Evolutionary conservation across 2,113 vertebrate genomes (phyloP), one percentile per base, ranked within the genome.

Genomic region (Caretta caretta): DNA sequence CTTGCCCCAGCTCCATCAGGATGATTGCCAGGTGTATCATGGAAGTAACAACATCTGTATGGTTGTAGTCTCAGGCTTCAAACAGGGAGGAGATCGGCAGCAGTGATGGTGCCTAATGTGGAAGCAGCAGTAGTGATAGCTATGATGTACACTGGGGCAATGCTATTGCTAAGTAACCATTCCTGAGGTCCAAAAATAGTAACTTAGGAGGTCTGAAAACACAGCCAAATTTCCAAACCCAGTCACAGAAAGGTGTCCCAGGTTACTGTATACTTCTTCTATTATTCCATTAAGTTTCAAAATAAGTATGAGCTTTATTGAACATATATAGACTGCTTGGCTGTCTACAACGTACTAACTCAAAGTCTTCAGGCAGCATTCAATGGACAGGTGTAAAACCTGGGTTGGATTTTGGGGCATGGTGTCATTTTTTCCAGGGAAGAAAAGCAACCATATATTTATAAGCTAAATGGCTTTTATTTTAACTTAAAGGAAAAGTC

Each of bases 61-160:
- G 91, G 38, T 59, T 80, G 38, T 9, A 46, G 25, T 10, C 14
- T 38, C 92, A 83, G 89, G 96, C 89, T 95, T 96, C 90, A 85
- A 90, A 38, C 38, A 72, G 53, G 69, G 7, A 87, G 3, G 19
- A 56, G 19, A 51, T 35, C 79, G 48, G 62, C 62, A 93, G 46
- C 16, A 89, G 22, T 76, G 72, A 22, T 46, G n/a, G 42, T 46
- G 38, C 25, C 42, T 76, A 46, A 46, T 76, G 72, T 42, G 72
- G 5, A 76, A 46, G 38, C 38, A 76, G 12, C 75, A 48, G 24
- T 25, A 9, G 16, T 57, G 17, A 10, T 42, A 62, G 72, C 89
- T 87, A 10, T n/a, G 90, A 80, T 10, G 59, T 50, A 35, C 5
- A 62, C 17, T 17, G 25, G 20, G 89, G 8, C 38, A 88, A 88